Evolutionary conservation across 2,113 vertebrate species (phyloP).

Genomic region (Neofelis nebulosa): DNA sequence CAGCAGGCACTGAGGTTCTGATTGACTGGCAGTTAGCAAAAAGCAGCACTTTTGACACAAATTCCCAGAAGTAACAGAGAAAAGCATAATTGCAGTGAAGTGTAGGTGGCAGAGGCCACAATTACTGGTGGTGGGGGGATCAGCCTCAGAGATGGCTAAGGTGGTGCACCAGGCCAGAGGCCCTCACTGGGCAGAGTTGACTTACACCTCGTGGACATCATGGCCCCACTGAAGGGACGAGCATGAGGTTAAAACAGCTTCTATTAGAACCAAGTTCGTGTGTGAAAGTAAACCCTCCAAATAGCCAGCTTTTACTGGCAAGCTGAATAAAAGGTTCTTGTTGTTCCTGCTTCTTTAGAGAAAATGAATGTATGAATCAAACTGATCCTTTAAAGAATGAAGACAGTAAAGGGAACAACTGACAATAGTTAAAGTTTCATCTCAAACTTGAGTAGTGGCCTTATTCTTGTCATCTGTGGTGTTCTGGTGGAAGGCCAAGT

Average conservation of each 20-base stretch:
- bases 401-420: not conserved
- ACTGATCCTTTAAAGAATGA: not conserved
- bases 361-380: not conserved
- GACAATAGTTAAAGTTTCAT: not conserved
- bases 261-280: not conserved
- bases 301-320: not conserved
- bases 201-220: too few relatives aligned
- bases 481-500: not conserved
- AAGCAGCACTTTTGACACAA: not conserved
- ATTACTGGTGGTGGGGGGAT: not conserved
- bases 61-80: not conserved
- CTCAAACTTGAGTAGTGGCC: not conserved
- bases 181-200: not conserved
- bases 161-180: too few relatives aligned
- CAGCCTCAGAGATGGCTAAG: not conserved
- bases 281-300: not conserved
- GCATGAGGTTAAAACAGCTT: not conserved
- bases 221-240: not conserved
- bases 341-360: slow-evolving; percentile 7
- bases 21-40: not conserved
- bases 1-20: rapidly evolving
- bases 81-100: not conserved
- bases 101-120: not conserved
- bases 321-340: not conserved
- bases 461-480: not conserved